Base-by-base conservation (phyloP, 2,113 vertebrate genomes). In the Clinocottus analis region DNA sequence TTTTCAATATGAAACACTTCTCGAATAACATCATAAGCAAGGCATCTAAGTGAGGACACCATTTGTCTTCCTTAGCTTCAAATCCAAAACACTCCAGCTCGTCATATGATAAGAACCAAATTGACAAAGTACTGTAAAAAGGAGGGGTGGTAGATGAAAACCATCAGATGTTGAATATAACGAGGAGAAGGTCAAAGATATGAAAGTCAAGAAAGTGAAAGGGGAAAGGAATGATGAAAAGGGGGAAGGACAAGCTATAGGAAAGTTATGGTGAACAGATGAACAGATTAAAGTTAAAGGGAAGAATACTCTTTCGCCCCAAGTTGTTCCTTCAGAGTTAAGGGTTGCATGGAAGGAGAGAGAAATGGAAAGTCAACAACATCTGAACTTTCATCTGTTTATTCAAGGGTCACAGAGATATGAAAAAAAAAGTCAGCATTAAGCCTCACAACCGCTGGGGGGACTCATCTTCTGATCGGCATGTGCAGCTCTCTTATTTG, bases 11-110 rank as follows among this genome's bases (percentile, higher is more conserved):
- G 21, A 71, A 56, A 19, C 17, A 61, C 62, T 49, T 49, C 63
- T 49, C 43, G 29, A 49, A 3, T 29, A 61, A 47, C 11, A 49
- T 45, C 14, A 16, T 21, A 51, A 9, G 69, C 10, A 79, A 27
- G 13, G 25, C 66, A 47, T 69, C 13, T 23, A 39, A 75, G 43
- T 27, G 39, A 83, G 59, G 21, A 6, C 3, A 55, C 25, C 33
- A 63, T 89, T 72, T 64, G 63, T 83, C 67, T 84, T 72, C n/a
- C 37, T 84, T 75, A 45, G 29, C 23, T 71, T 62, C 13, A 74
- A 45, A 35, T 69, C 37, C 27, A 49, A 31, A 79, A 60, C 29
- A 29, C 17, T 68, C 16, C 31, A 81, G 56, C 29, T 58, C 41
- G 33, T 77, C 37, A 71, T 86, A 37, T 4, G 35, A 80, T 86